These are phyloP conservation scores for Siderastrea siderea DNA, from an alignment of 92 coral and sea anemone genomes.

Conservation along the genomic window DNA sequence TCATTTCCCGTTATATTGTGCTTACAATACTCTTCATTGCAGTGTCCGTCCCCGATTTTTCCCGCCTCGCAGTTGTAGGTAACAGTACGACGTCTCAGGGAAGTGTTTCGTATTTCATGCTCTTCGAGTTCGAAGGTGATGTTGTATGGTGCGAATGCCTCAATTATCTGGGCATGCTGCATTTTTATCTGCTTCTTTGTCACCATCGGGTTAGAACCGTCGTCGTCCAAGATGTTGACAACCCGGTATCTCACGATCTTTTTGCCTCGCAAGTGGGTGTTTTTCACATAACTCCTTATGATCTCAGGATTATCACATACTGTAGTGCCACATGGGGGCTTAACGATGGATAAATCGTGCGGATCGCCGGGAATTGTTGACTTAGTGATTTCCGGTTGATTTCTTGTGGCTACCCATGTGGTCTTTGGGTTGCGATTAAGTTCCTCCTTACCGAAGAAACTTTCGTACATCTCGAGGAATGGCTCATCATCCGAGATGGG, in stretches of 20 bases:
- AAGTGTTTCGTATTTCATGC: conserved; percentile 75
- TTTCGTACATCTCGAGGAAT: conserved; percentile 71
- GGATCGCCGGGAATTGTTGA: conserved; percentile 95
- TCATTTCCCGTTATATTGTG: conserved; percentile 87
- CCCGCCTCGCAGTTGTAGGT: conserved; percentile 80
- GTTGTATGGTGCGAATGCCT: conserved; percentile 78
- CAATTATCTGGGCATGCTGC: conserved; percentile 68
- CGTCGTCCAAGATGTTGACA: conserved; percentile 86
- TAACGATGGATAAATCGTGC: conserved; percentile 87
- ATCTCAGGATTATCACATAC: conserved; percentile 99
- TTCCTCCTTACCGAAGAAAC: conserved; percentile 57
- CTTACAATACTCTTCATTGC: conserved; percentile 69
- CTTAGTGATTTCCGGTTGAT: conserved; percentile 77
- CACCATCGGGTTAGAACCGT: conserved; percentile 91
- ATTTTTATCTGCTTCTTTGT: conserved; percentile 66
- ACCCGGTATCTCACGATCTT: conserved; percentile 84
- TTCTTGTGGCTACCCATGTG: conserved; percentile 77
- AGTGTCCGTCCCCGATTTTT: conserved; percentile 80
- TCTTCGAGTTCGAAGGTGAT: conserved; percentile 82
- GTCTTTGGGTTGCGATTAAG: conserved; percentile 43
- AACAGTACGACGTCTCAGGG: conserved; percentile 82
- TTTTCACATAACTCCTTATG: conserved; percentile 86
- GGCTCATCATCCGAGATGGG: conserved; percentile 39
- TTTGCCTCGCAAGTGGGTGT: conserved; percentile 72
- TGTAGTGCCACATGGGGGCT: conserved; percentile 95